Evolutionary conservation across 30 jellyfish, hydroid and myxozoan genomes (phyloP), one percentile per base, ranked within the genome.

Genomic region (Hydractinia symbiolongicarpus): DNA sequence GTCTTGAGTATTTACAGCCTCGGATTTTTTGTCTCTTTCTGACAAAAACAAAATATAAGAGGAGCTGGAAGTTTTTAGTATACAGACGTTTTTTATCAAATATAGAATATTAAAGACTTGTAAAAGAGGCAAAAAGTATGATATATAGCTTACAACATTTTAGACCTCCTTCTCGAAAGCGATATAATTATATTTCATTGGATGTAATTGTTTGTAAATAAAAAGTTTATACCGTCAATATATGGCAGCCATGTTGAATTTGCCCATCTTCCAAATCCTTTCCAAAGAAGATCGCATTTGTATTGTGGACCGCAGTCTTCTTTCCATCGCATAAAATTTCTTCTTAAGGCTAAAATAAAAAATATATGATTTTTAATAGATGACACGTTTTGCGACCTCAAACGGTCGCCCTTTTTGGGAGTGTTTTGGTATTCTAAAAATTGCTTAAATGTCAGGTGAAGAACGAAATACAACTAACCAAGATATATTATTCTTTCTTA

Each of bases 241-340:
- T 61, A 88, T 67, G 99, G 96, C 44, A 77, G 73, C 99, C 99
- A 93, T 30, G 96, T 93, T 74, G 83, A 64, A 67, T 93, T 93
- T 5, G 85, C 95, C 99, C 99, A 93, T 57, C 96, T 75, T 5
- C 99, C 99, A 84, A 93, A 93, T 50, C 96, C 99, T 44, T 75
- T 82, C 99, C 99, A 93, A 6, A 93, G 78, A 50, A 93, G 73
- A 55, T 88, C 99, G 69, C 99, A 93, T 72, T 93, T 84, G 66
- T 87, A 93, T 51, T 93, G 95, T 14, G 82, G 66, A 10, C 99
- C 99, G 74, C 99, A 93, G 57, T 94, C 73, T 54, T 88, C 89
- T 61, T 84, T 88, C 96, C 96, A 93, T 50, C 99, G 89, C 82
- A 78, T 77, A 20, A 93, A 70, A 30, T 81, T 72, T 62, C 82